Percentiles rank a stretch among this genome's conserved stretches.
Conservation (phyloP, 2,797 vertebrate genomes). For the Myotis vivesi region DNA sequence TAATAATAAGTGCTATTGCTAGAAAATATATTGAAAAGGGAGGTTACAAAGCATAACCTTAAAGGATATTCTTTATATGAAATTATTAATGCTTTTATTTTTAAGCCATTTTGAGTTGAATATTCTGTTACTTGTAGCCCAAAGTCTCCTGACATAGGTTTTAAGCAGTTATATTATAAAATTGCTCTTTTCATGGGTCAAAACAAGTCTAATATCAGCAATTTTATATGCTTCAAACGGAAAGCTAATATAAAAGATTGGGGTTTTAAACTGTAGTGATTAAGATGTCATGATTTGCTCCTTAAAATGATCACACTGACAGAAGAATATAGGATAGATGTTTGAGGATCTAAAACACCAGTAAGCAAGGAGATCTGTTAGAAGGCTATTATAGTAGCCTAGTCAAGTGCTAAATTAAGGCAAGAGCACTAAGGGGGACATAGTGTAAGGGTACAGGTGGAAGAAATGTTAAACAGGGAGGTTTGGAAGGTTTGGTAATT, state of each 20-base stretch:
- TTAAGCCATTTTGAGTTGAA: neutral
- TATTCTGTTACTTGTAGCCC: neutral
- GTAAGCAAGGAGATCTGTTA: neutral
- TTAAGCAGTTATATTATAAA: neutral
- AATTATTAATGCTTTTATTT: slow-evolving; percentile 15
- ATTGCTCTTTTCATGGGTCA: neutral
- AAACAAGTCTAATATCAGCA: neutral
- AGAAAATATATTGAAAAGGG: neutral
- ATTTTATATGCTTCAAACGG: neutral
- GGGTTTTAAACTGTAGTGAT: neutral
- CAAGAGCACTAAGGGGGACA: neutral
- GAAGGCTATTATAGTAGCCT: neutral
- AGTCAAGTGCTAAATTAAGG: neutral
- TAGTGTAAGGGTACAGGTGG: neutral
- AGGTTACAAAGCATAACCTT: neutral
- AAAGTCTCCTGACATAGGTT: neutral
- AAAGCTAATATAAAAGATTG: neutral
- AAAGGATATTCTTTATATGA: slow-evolving; percentile 8
- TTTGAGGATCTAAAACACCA: neutral
- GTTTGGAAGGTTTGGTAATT: neutral
- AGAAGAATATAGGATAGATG: neutral
- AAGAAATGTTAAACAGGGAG: neutral
- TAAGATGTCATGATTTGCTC: neutral
- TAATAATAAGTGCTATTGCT: neutral
- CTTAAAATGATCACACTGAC: neutral